Conservation (phyloP, 2,113 vertebrate genomes). For the Alouatta palliata region DNA sequence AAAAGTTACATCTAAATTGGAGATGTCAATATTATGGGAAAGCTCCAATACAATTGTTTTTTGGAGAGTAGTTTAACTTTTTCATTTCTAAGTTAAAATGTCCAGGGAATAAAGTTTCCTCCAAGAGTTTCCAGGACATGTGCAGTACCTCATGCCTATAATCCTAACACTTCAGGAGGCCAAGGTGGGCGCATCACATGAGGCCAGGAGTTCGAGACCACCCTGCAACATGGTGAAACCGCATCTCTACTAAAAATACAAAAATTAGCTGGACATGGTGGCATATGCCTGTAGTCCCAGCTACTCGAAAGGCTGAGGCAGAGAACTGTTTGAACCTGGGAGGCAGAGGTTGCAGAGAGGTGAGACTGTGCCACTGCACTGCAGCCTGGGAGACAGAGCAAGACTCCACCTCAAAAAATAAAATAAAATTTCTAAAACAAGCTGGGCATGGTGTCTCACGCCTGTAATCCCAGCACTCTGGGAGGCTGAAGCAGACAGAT, state of each 20-base stretch:
- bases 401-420: neutral
- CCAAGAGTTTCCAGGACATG: neutral
- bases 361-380: too few species aligned
- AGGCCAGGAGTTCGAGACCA: too few species aligned
- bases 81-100: slow-evolving; percentile 45
- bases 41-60: neutral
- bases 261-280: too few species aligned
- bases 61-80: slow-evolving; percentile 23
- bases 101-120: slow-evolving; percentile 3
- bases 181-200: neutral
- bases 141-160: neutral
- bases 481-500: too few species aligned
- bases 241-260: too few species aligned
- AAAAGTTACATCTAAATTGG: slow-evolving; percentile 29
- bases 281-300: too few species aligned
- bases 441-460: too few species aligned
- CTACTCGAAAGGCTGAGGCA: too few species aligned
- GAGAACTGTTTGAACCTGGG: neutral
- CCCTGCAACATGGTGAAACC: too few species aligned
- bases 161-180: neutral
- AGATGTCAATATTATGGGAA: slow-evolving; percentile 5
- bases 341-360: too few species aligned
- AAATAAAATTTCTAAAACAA: too few species aligned
- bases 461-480: too few species aligned
- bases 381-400: neutral